Evolutionary conservation across 1,140 invertebrate species (phyloP).

Genomic region (Orchesella cincta): DNA sequence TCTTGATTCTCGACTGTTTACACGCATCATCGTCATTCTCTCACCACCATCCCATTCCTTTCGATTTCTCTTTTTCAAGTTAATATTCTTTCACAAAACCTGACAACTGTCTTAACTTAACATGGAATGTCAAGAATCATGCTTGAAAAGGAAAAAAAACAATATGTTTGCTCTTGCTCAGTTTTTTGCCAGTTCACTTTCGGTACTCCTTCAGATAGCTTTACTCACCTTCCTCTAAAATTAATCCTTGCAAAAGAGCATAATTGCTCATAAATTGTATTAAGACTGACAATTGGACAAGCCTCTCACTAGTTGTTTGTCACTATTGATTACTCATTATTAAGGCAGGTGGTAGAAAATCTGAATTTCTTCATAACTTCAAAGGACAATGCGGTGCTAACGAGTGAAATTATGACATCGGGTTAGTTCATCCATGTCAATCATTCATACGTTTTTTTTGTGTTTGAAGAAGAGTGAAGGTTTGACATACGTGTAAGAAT

Average conservation of each 20-base stretch:
- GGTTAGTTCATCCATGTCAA: neutral
- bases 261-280: neutral
- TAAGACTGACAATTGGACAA: neutral
- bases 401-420: neutral
- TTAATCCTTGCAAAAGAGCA: neutral
- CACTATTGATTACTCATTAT: neutral
- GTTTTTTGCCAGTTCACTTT: neutral
- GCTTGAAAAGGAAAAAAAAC: neutral
- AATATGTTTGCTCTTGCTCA: neutral
- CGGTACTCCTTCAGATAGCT: too few species aligned
- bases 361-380: neutral
- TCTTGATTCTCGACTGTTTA: neutral
- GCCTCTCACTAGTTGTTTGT: neutral
- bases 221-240: neutral
- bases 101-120: neutral
- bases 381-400: neutral
- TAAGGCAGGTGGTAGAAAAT: neutral
- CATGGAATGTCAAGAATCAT: neutral
- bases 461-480: neutral
- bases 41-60: neutral
- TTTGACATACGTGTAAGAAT: neutral
- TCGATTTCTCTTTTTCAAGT: constrained; percentile 28
- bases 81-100: neutral
- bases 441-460: neutral
- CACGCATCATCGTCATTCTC: neutral